Base-by-base conservation (phyloP, 2,113 vertebrate species). In the Theristicus caerulescens region DNA sequence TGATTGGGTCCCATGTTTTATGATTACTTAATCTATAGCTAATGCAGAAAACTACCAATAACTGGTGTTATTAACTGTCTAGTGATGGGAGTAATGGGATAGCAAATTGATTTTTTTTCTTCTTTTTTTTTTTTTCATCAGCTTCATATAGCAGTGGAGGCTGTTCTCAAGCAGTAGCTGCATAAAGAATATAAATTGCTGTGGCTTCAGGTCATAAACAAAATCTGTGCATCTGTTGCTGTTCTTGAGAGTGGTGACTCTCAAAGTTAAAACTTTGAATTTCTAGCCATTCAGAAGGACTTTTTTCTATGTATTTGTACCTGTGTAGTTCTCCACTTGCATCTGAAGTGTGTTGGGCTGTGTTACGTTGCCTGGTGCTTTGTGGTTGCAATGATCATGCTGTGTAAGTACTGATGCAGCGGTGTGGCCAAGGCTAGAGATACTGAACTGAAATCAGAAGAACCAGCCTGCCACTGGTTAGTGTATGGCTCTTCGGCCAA, bases 291-390 rank as follows among this genome's bases (percentile, higher is more conserved):
- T 76, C 54, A 9, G 1, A 65, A 79, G 58, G 20, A 49, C 22
- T 26, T 72, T 40, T 4, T 18, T 64, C 40, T 54, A 4, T 0
- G 0, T 32, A 7, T 38, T 52, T 57, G 29, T n/a, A 15, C 19
- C 31, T 31, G 4, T 44, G 66, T 27, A 24, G 57, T 65, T 82
- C 15, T 76, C 27, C 21, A 8, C 20, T 76, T 6, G 0, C 14
- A 5, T 5, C 13, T 15, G n/a, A 65, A 69, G 34, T 24, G 8
- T 18, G 10, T 44, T 84, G 44, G 67, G 55, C 27, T 49, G 27
- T 11, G 29, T 59, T 59, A 24, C 6, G 34, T 52, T 86, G 65
- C 34, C 32, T 21, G 51, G n/a, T 51, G 52, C 27, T 76, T 44
- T 55, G 57, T 70, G 57, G 70, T 34, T 76, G 70, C 57, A 47